Percentiles rank a stretch among this genome's conserved stretches.
Evolutionary conservation across 2,888 invertebrate genomes (phyloP).

Genomic region (Parnassius mnemosyne): DNA sequence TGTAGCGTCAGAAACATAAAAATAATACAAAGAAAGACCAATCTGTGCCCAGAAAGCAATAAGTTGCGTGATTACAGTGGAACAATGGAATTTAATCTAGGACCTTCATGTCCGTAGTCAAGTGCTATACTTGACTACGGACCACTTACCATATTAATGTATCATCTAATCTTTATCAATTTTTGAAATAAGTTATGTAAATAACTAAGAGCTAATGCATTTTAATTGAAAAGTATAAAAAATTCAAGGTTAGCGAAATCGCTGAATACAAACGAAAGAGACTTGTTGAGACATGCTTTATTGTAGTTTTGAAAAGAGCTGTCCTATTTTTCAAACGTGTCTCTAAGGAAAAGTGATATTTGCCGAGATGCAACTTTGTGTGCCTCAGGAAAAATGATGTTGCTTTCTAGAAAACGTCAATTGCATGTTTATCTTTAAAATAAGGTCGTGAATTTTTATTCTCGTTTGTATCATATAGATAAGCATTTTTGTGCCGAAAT

Average conservation of each 20-base stretch:
- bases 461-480: neutral
- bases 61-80: too few relatives aligned
- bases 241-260: neutral
- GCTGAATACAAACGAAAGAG: constrained; percentile 2
- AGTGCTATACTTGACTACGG: too few relatives aligned
- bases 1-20: too few relatives aligned
- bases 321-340: constrained; percentile 21
- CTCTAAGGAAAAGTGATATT: constrained; percentile 16
- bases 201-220: too few relatives aligned
- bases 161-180: too few relatives aligned
- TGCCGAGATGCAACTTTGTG: constrained; percentile 8
- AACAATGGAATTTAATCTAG: too few relatives aligned
- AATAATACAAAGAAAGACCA: too few relatives aligned
- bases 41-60: too few relatives aligned
- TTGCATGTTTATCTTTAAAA: constrained; percentile 21
- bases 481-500: too few relatives aligned
- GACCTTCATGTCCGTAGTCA: too few relatives aligned
- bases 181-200: too few relatives aligned
- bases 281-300: constrained; percentile 22
- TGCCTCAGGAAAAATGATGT: constrained; percentile 16
- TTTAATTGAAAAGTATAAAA: neutral
- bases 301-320: constrained; percentile 14
- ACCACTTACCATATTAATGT: too few relatives aligned
- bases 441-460: constrained; percentile 17
- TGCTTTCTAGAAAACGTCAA: constrained; percentile 16